Conservation (phyloP, 2,888 invertebrate species). For the Alentia gelatinosa region DNA sequence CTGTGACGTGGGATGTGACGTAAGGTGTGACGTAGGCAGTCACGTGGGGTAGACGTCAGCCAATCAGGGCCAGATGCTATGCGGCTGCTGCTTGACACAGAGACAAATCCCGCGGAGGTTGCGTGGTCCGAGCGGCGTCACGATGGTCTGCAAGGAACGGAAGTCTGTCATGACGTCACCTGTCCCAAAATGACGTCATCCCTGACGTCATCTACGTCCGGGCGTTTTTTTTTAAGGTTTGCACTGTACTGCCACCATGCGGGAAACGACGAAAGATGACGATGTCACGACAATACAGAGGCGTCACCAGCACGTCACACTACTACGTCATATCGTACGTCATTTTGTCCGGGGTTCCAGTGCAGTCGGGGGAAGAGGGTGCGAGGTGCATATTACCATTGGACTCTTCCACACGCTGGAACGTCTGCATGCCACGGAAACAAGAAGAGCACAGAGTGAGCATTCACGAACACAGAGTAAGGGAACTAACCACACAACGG, state of each 20-base stretch:
- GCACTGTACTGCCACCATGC: background rate
- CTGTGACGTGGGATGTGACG: too few relatives aligned
- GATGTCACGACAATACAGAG: background rate
- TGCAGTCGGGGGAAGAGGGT: background rate
- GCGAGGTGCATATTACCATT: background rate
- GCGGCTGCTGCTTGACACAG: constrained; percentile 29
- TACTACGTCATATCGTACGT: constrained; percentile 4
- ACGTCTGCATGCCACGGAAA: background rate
- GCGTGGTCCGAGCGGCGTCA: background rate
- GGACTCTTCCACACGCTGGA: background rate
- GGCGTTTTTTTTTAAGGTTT: background rate
- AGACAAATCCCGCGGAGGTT: background rate
- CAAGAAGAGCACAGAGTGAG: background rate
- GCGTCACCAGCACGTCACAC: background rate
- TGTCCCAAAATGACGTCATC: background rate
- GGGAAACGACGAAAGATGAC: constrained; percentile 7
- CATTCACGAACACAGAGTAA: too few relatives aligned
- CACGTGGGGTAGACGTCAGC: too few relatives aligned
- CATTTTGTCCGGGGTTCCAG: background rate
- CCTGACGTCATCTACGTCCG: background rate
- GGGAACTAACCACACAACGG: too few relatives aligned
- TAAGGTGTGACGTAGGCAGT: too few relatives aligned
- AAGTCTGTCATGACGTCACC: constrained; percentile 30
- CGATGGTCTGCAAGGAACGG: constrained; percentile 9
- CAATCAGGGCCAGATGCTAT: background rate